Evolutionary conservation across 2,113 vertebrate genomes (phyloP).

Genomic region (Chaetura pelagica): DNA sequence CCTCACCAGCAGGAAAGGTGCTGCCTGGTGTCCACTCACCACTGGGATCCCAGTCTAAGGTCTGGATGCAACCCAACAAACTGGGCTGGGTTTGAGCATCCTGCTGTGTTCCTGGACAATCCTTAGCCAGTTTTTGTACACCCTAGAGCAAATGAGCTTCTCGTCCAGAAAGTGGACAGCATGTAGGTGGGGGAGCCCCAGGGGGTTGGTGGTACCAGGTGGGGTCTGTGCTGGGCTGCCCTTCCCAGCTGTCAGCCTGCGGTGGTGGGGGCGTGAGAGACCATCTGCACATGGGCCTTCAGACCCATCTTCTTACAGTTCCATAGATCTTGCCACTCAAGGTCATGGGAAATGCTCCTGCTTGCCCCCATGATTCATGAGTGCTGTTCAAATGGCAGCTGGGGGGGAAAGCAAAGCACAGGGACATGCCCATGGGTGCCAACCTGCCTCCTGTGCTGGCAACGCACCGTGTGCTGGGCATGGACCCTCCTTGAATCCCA

Average conservation of each 20-base stretch:
- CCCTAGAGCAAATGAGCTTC: neutral
- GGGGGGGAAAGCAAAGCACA: neutral
- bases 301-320: too few species aligned
- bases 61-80: neutral
- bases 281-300: fast-evolving
- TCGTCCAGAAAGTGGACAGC: neutral
- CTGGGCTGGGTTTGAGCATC: fast-evolving
- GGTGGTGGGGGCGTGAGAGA: neutral
- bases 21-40: neutral
- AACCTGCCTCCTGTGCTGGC: neutral
- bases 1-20: neutral
- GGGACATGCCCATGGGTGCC: neutral
- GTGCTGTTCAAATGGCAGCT: neutral
- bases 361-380: fast-evolving
- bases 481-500: neutral
- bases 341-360: neutral
- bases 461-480: too few species aligned
- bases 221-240: neutral
- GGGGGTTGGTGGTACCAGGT: fast-evolving
- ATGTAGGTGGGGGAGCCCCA: fast-evolving
- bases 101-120: fast-evolving
- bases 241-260: fast-evolving
- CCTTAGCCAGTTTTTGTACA: neutral
- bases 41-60: neutral
- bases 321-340: neutral